Evolutionary conservation across 2,888 invertebrate species (phyloP).

Genomic region (Lochmaea capreae): DNA sequence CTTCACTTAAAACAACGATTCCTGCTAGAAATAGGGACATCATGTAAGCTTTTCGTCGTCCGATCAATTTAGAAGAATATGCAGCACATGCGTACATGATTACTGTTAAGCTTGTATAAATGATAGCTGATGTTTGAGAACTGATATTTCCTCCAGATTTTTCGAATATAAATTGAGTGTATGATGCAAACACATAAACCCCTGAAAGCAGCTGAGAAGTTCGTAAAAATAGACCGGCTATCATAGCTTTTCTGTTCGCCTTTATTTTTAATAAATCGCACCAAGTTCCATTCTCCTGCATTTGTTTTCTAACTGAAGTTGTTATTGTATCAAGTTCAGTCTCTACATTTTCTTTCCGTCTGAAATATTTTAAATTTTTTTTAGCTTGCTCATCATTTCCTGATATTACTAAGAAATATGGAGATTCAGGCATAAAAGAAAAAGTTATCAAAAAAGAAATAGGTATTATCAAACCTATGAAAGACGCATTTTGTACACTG

Average conservation of each 20-base stretch:
- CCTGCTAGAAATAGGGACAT: conserved; percentile 49
- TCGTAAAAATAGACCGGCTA: conserved; percentile 51
- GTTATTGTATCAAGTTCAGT: conserved; percentile 47
- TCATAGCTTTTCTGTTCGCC: conserved; percentile 52
- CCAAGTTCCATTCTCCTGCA: conserved; percentile 53
- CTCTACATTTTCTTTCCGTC: conserved; percentile 47
- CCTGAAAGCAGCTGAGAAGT: conserved; percentile 55
- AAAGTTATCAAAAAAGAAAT: conserved; percentile 70
- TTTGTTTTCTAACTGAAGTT: conserved; percentile 50
- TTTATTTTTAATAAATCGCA: conserved; percentile 52
- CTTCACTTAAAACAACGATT: conserved; percentile 46
- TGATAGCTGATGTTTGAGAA: conserved; percentile 48
- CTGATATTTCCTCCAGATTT: conserved; percentile 55
- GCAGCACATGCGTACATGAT: conserved; percentile 44
- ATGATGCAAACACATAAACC: conserved; percentile 50
- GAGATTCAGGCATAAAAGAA: conserved; percentile 71
- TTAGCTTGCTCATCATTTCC: conserved; percentile 43
- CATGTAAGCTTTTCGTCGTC: conserved; percentile 51
- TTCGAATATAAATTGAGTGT: conserved; percentile 56
- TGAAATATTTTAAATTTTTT: conserved; percentile 45
- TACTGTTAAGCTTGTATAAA: conserved; percentile 43
- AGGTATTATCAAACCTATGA: conserved; percentile 70
- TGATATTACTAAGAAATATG: conserved; percentile 51
- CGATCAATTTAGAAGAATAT: conserved; percentile 50
- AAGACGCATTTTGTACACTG: conserved; percentile 67